Evolutionary conservation across 1,140 invertebrate species (phyloP).

Genomic region (Phymastichus coffea): DNA sequence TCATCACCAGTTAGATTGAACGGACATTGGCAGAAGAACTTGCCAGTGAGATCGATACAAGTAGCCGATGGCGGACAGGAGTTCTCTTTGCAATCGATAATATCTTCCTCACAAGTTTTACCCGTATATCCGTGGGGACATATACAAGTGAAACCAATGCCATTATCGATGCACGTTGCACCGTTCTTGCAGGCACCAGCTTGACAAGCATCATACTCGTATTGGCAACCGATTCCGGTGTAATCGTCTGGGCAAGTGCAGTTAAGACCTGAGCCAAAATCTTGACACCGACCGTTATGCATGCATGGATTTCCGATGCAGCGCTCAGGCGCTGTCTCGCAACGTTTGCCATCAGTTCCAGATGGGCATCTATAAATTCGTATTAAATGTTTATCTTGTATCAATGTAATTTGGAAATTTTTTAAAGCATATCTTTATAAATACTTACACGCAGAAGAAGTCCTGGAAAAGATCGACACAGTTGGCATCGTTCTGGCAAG

Average conservation of each 20-base stretch:
- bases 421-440: not conserved
- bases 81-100: conserved; percentile 89
- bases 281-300: conserved; percentile 91
- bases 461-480: conserved; percentile 94
- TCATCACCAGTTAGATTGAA: conserved; percentile 96
- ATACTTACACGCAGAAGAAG: conserved; percentile 90
- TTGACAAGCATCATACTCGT: conserved; percentile 90
- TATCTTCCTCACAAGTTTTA: conserved; percentile 89
- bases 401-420: conserved; percentile 5
- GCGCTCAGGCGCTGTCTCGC: conserved; percentile 91
- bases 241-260: conserved; percentile 87
- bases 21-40: conserved; percentile 93
- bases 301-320: conserved; percentile 96
- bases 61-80: conserved; percentile 92
- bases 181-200: conserved; percentile 88
- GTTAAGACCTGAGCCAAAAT: conserved; percentile 92
- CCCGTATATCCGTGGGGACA: conserved; percentile 86
- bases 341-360: conserved; percentile 91
- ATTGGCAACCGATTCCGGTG: conserved; percentile 87
- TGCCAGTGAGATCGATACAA: conserved; percentile 89
- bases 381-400: conserved; percentile 6
- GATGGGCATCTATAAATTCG: conserved; percentile 72
- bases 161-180: conserved; percentile 84
- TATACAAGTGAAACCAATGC: conserved; percentile 79
- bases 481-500: conserved; percentile 89